Percentiles rank a stretch among this genome's conserved stretches.
Conservation (phyloP, 2,888 invertebrate genomes). For the Drosophila niveifrons region DNA sequence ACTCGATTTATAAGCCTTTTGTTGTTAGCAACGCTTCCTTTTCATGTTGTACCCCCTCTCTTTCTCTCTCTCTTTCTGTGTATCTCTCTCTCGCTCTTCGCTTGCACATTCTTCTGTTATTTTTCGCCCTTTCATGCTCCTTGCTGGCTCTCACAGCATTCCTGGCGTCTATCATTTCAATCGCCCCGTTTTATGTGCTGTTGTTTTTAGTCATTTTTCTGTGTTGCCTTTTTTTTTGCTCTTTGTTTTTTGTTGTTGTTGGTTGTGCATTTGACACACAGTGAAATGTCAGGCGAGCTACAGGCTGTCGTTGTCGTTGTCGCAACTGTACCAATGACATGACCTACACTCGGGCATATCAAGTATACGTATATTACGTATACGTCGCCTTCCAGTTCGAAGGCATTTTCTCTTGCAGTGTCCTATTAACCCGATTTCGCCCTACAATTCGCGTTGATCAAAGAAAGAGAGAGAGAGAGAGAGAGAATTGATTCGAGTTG, state of each 20-base stretch:
- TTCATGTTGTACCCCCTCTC: neutral
- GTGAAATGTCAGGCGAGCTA: conserved; percentile 31
- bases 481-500: neutral
- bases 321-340: conserved; percentile 39
- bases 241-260: neutral
- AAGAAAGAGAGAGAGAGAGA: conserved; percentile 41
- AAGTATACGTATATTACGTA: conserved; percentile 20
- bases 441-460: conserved; percentile 38
- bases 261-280: conserved; percentile 4
- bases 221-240: no score
- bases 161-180: neutral
- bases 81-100: neutral
- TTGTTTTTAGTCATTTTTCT: neutral
- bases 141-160: neutral
- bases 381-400: conserved; percentile 35
- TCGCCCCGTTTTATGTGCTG: neutral
- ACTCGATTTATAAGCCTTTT: no score
- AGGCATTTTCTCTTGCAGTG: conserved; percentile 20
- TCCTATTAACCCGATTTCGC: conserved; percentile 54
- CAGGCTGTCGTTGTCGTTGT: conserved; percentile 41
- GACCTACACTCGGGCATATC: conserved; percentile 49
- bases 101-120: neutral
- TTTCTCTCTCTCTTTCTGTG: no score
- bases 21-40: neutral
- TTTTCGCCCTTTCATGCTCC: neutral